Base-by-base conservation (phyloP, 1,140 invertebrate species). In the Cyclargus thomasi region DNA sequence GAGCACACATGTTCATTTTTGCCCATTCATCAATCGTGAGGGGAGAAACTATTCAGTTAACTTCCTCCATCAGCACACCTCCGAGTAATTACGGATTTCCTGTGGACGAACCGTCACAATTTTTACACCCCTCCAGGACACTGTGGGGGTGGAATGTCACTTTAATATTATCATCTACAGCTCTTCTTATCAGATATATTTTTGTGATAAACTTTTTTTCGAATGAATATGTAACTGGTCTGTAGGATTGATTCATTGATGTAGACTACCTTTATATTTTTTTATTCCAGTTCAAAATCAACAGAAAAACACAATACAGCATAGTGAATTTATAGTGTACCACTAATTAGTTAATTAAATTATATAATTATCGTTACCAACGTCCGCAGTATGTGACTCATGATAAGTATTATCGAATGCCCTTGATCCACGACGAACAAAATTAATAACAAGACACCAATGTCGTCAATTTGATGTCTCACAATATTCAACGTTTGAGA, bases 1-100 rank as follows among this genome's bases (percentile, higher is more conserved):
- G 78, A 85, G 79, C 80, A 84, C 82, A 85, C 80, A 83, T 84
- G 82, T 75, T 83, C 82, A 69, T 74, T 71, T 76, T 76, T 80
- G 76, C 63, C 79, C 75, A 83, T 86, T 88, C 80, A 81, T 86
- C 80, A 86, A 83, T 83, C 74, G 75, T 67, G 72, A 82, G 80
- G 78, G 80, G 77, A 78, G 81, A 79, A 77, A 79, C 79, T 82
- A 84, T 76, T 80, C 73, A 53, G 64, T 53, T 3, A 18, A 59
- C 17, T 59, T 59, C 55, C 55, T 18, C 18, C 55, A 47, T 47
- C 39, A 47, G 39, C 18, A 20, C 20, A 59, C 17, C 55, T 59
- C 18, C 20, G 21, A 59, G 55, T 20, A 59, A 59, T 59, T 59
- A 59, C 55, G 18, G 55, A 59, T 21, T 20, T 59, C 55, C 55